Evolutionary conservation across 2,888 invertebrate species (phyloP), one percentile per base, ranked within the genome.

Genomic region (Linnaemya tessellans): DNA sequence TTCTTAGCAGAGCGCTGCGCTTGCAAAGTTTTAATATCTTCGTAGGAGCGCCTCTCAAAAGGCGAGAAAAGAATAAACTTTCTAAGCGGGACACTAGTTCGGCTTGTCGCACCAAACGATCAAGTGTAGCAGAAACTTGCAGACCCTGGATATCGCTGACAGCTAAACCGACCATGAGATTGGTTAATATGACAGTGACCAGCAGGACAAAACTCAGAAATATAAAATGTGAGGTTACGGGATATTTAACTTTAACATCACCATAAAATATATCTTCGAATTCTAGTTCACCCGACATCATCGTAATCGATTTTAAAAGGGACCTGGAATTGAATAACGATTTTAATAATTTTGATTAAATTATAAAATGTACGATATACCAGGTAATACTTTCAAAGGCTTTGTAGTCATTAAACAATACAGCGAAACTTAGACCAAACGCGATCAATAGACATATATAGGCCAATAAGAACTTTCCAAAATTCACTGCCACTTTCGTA

Each of bases 251-350:
- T 60, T 93, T 56, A 7, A 71, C 71, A 1, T 92, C 91, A 81
- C 93, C 93, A 88, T 96, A 97, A 90, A 97, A 97, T 86, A 97
- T 96, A 88, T 97, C 97, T 90, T 97, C 97, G 87, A 96, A 97
- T 90, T 97, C 97, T 67, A 97, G 91, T 91, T 97, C 97, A 0
- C 97, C 97, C 0, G 97, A 96, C 97, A 97, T 97, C 97, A 97
- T 97, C 88, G 97, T 96, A 15, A 97, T 94, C 0, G 96, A 96
- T 92, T 97, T 97, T 0, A 97, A 92, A 0, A 97, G 89, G 0
- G 91, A 90, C 89, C 91, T 90, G n/a, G 0, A 71, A 60, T 11
- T 25, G 3, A 1, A 11, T n/a, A 15, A n/a, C 56, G 46, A 20
- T 11, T 0, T 38, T 35, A 43, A 25, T 15, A 58, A 70, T 30